These are phyloP conservation scores for Clivina fossor DNA, from an alignment of 2,888 invertebrate genomes.

Conservation along the genomic window DNA sequence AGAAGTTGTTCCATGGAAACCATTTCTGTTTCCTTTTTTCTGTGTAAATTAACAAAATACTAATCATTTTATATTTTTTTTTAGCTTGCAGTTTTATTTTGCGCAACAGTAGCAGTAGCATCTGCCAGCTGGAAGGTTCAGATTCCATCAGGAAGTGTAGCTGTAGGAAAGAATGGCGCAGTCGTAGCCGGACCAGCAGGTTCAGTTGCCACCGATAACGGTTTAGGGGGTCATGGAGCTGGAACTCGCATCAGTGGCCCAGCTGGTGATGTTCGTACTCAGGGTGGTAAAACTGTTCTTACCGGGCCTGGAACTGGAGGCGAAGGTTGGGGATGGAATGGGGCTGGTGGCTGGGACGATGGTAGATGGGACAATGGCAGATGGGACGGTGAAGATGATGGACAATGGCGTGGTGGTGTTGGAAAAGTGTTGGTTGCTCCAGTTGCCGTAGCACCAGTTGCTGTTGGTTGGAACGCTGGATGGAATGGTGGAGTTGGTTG, in stretches of 20 bases:
- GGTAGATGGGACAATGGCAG: neutral
- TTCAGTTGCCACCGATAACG: slow-evolving; percentile 1
- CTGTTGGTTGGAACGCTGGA: no score
- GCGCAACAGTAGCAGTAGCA: slow-evolving; percentile 12
- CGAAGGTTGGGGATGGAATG: slow-evolving; percentile 26
- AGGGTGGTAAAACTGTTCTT: slow-evolving; percentile 36
- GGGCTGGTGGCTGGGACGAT: slow-evolving; percentile 6
- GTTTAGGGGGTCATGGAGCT: slow-evolving; percentile 42
- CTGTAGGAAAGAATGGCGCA: slow-evolving; percentile 34
- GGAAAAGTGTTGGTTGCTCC: no score
- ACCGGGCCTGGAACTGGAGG: slow-evolving; percentile 15
- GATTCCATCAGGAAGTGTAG: slow-evolving; percentile 37
- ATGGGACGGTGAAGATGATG: no score
- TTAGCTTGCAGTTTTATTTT: slow-evolving; percentile 6
- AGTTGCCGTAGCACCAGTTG: no score
- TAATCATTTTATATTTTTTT: no score
- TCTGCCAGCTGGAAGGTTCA: slow-evolving; percentile 5
- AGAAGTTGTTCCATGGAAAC: no score
- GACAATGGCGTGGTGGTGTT: neutral
- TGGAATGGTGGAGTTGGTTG: no score
- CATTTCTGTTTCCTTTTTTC: no score
- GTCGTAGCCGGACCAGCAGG: slow-evolving; percentile 13
- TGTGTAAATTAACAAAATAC: no score
- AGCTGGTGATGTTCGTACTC: slow-evolving; percentile 43
- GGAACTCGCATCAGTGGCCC: slow-evolving; percentile 44